Evolutionary conservation across 2,888 invertebrate genomes (phyloP).

Genomic region (Noctua comes): DNA sequence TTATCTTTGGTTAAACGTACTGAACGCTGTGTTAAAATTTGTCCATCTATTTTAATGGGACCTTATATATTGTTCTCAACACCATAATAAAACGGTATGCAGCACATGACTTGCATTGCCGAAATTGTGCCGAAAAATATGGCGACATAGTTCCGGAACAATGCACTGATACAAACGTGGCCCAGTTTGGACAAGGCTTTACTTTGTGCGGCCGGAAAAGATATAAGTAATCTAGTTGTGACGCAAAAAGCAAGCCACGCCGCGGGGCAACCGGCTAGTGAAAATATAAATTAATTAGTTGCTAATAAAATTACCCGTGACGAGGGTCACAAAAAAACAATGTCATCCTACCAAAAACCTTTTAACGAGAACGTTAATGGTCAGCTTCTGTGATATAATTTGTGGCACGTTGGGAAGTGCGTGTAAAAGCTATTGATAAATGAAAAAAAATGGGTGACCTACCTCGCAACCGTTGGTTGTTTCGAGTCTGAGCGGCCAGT

Average conservation of each 20-base stretch:
- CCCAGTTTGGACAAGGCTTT: slow-evolving; percentile 6
- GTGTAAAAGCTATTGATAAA: slow-evolving; percentile 51
- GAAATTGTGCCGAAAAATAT: slow-evolving; percentile 10
- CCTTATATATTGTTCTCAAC: not conserved
- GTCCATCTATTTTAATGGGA: too few species aligned
- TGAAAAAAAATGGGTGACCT: slow-evolving; percentile 25
- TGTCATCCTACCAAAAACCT: slow-evolving; percentile 78
- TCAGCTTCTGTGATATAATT: slow-evolving; percentile 71
- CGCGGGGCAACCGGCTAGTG: slow-evolving; percentile 51
- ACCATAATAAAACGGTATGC: not conserved
- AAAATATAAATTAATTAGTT: slow-evolving; percentile 80
- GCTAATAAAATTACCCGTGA: slow-evolving; percentile 83
- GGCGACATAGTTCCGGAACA: slow-evolving; percentile 9
- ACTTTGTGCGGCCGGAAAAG: slow-evolving; percentile 24
- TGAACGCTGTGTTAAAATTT: too few species aligned
- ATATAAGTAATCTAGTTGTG: slow-evolving; percentile 24
- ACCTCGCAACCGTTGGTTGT: not conserved
- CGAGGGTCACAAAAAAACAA: slow-evolving; percentile 83
- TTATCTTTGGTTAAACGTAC: too few species aligned
- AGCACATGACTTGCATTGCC: not conserved
- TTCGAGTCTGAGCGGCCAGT: not conserved
- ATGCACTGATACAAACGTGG: slow-evolving; percentile 1
- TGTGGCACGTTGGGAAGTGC: slow-evolving; percentile 73
- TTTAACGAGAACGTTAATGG: slow-evolving; percentile 80
- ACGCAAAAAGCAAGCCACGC: slow-evolving; percentile 20